These are phyloP conservation scores for Lissonota sp. DNA, from an alignment of 2,888 invertebrate species.

Conservation along the genomic window DNA sequence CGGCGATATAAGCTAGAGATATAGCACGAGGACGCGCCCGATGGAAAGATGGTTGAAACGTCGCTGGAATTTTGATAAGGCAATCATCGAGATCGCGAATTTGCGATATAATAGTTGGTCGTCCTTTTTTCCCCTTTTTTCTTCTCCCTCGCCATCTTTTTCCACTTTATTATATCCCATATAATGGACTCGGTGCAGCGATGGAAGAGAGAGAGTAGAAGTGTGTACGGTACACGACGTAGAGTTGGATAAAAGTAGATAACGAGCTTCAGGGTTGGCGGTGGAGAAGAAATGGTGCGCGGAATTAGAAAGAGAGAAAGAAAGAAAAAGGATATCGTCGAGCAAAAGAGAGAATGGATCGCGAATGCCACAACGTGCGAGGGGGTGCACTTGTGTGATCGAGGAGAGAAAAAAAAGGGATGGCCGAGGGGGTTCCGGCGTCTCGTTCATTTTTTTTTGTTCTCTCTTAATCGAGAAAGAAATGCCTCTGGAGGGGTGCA, in stretches of 20 bases:
- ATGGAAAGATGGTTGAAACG: conserved; percentile 45
- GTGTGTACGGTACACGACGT: not conserved
- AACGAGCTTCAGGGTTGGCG: conserved; percentile 22
- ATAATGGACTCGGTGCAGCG: conserved; percentile 47
- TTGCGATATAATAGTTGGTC: conserved; percentile 38
- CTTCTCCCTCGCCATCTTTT: conserved; percentile 10
- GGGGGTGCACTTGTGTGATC: conserved; percentile 25
- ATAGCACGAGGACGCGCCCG: conserved; percentile 13
- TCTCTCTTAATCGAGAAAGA: conserved; percentile 57
- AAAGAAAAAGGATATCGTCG: not conserved
- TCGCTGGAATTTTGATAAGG: conserved; percentile 54
- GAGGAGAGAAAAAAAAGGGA: conserved; percentile 28
- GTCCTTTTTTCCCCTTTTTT: conserved; percentile 15
- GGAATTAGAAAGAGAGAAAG: not conserved
- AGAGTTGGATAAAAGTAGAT: conserved; percentile 32
- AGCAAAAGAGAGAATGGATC: not conserved
- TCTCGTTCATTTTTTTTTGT: conserved; percentile 30
- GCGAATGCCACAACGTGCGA: conserved; percentile 5
- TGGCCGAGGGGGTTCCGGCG: not conserved
- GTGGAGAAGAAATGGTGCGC: conserved; percentile 7
- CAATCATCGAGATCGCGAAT: conserved; percentile 56
- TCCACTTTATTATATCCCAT: conserved; percentile 49
- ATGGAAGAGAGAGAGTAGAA: conserved; percentile 12
- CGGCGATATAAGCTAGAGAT: not conserved
- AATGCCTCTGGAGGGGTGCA: conserved; percentile 36